These are phyloP conservation scores for Orgyia antiqua DNA, from an alignment of 2,888 invertebrate genomes.

Conservation along the genomic window DNA sequence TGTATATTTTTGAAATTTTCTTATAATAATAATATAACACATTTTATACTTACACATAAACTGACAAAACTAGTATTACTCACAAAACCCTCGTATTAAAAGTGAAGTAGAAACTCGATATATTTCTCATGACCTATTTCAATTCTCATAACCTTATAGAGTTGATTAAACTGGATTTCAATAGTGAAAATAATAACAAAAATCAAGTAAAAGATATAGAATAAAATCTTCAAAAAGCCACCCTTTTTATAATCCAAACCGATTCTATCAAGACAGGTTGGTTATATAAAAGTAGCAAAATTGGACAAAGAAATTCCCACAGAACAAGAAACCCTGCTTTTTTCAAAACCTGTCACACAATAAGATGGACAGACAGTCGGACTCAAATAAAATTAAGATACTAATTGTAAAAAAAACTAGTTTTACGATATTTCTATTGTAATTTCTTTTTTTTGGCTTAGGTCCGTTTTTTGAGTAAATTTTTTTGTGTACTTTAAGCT, in stretches of 20 bases:
- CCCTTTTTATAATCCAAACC: conserved; percentile 41
- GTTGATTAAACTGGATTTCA: conserved; percentile 24
- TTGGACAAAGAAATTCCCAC: conserved; percentile 40
- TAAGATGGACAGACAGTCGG: conserved; percentile 36
- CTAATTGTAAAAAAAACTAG: conserved; percentile 25
- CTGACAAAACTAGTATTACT: no score
- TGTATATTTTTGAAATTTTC: no score
- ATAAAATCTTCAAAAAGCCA: conserved; percentile 30
- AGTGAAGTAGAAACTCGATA: no score
- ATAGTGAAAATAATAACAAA: conserved; percentile 13
- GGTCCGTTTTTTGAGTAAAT: no score
- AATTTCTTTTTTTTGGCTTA: no score
- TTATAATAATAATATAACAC: no score
- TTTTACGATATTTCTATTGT: no score
- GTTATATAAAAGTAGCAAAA: conserved; percentile 29
- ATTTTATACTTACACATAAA: no score
- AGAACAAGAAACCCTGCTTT: conserved; percentile 24
- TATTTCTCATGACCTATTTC: conserved; percentile 25
- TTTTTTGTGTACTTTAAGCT: no score
- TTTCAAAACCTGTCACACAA: conserved; percentile 46
- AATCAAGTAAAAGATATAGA: conserved; percentile 19
- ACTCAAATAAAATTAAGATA: conserved; percentile 30
- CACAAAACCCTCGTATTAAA: no score
- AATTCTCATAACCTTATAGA: conserved; percentile 37
- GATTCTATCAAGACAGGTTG: conserved; percentile 40